Conservation (phyloP, 2,888 invertebrate genomes). For the Epinotia nisella region DNA sequence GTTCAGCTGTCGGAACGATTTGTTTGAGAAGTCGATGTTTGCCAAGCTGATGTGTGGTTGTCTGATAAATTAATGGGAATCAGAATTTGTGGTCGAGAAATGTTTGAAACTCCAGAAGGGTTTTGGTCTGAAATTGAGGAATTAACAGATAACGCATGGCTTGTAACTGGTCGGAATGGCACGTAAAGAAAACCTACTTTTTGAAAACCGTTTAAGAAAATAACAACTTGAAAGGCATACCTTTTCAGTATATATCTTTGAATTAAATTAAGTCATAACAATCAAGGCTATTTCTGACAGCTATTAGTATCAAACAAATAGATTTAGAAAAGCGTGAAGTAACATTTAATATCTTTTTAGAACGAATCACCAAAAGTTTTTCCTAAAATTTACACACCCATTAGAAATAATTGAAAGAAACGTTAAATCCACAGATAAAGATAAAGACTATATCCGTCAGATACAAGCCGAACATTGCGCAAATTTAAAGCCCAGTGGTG, state of each 20-base stretch:
- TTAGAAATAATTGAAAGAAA: conserved; percentile 27
- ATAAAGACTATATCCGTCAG: conserved; percentile 42
- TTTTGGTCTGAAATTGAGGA: background rate
- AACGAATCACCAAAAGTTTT: background rate
- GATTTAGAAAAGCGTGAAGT: background rate
- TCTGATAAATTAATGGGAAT: conserved; percentile 21
- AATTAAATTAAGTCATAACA: background rate
- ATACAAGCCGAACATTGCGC: conserved; percentile 57
- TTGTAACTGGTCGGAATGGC: background rate
- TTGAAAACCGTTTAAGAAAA: background rate
- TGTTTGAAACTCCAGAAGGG: background rate
- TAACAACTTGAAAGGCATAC: background rate
- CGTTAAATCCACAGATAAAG: conserved; percentile 31
- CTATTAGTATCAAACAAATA: background rate
- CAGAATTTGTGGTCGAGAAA: conserved; percentile 20
- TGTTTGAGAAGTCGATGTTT: conserved; percentile 16
- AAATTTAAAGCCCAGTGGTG: conserved; percentile 62
- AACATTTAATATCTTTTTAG: conserved; percentile 1
- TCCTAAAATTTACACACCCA: conserved; percentile 10
- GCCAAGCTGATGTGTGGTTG: conserved; percentile 22
- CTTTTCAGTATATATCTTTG: background rate
- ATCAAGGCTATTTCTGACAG: background rate
- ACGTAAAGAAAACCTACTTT: background rate
- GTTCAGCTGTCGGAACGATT: conserved; percentile 42
- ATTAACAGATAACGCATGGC: background rate